Conservation (phyloP, 92 coral and sea anemone species). For the Metridium senile region DNA sequence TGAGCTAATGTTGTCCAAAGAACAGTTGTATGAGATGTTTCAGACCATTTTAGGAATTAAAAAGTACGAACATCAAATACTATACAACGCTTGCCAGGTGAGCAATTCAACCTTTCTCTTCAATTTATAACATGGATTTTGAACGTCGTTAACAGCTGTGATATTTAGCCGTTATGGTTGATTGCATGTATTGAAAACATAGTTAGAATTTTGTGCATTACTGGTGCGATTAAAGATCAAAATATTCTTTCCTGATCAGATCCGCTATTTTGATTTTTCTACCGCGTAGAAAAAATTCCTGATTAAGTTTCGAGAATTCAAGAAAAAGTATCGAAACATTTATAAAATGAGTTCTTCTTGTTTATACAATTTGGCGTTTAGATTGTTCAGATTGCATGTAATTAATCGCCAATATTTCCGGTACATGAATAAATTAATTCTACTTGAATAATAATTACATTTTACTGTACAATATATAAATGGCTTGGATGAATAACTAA, state of each 20-base stretch:
- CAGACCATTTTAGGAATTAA: conserved; percentile 87
- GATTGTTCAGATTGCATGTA: neutral
- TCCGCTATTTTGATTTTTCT: no score
- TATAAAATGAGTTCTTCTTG: neutral
- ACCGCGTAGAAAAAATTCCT: no score
- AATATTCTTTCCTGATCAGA: neutral
- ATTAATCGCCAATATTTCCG: neutral
- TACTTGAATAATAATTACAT: no score
- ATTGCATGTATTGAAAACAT: neutral
- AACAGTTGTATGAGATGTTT: conserved; percentile 97
- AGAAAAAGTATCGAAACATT: no score
- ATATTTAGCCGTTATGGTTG: neutral
- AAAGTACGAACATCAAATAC: conserved; percentile 86
- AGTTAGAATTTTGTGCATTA: neutral
- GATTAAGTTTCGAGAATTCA: no score
- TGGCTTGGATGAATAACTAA: no score
- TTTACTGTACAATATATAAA: no score
- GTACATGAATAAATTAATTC: no score
- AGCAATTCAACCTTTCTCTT: neutral
- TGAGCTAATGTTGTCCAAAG: conserved; percentile 91
- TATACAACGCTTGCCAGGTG: conserved; percentile 99
- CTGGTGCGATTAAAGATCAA: neutral
- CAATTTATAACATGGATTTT: neutral
- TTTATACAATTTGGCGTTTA: neutral
- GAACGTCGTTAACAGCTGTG: neutral